Evolutionary conservation across 2,113 vertebrate species (phyloP).

Genomic region (Cnemophilus loriae): DNA sequence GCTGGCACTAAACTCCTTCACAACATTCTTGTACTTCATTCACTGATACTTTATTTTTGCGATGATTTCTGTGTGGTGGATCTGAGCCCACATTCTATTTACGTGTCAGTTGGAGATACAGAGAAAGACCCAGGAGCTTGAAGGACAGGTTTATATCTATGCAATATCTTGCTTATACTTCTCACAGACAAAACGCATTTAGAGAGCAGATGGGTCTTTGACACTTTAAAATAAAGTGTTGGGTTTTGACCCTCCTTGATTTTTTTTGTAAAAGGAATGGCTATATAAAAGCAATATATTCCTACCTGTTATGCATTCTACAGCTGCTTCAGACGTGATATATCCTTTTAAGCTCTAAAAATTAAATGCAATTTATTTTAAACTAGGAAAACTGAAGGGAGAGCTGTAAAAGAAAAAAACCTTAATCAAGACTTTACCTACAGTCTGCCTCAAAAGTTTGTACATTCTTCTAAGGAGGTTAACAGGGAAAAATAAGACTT

Average conservation of each 20-base stretch:
- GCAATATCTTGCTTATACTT: neutral
- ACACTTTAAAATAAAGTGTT: neutral
- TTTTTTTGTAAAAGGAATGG: neutral
- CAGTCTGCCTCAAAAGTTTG: neutral
- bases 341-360: neutral
- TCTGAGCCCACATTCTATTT: neutral
- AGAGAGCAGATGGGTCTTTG: neutral
- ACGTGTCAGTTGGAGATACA: neutral
- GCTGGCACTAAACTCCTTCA: neutral
- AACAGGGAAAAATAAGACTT: neutral
- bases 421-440: neutral
- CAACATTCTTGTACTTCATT: neutral
- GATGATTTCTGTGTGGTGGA: neutral
- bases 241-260: fast-evolving
- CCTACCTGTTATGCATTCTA: neutral
- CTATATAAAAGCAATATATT: neutral
- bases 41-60: neutral
- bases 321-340: neutral
- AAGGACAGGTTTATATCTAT: neutral
- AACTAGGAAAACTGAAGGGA: neutral
- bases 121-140: neutral
- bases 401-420: neutral
- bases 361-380: neutral
- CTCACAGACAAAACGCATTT: neutral
- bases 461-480: neutral